phyloP scores from a whole-genome alignment of 2,113 vertebrate species.

The Danionella cerebrum region DNA sequence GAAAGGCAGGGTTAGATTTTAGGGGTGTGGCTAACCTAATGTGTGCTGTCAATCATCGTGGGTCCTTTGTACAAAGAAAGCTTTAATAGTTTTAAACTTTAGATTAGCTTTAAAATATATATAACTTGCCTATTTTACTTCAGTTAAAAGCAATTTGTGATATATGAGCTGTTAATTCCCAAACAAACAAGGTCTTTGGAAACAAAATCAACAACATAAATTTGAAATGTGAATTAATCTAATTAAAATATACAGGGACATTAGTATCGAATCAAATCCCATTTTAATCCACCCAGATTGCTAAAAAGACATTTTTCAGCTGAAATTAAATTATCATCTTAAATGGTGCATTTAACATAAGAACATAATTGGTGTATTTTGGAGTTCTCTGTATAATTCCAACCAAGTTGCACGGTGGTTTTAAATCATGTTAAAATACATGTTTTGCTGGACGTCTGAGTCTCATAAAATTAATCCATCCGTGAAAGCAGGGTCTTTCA shows the following conservation, averaged over 20 bases:
- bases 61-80: constrained; percentile 24
- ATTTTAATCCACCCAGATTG: neutral
- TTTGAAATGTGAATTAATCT: too few species aligned
- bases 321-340: neutral
- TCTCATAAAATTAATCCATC: constrained; percentile 32
- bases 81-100: too few species aligned
- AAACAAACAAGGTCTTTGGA: too few species aligned
- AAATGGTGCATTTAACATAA: neutral
- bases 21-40: constrained; percentile 13
- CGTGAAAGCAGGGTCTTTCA: constrained; percentile 31
- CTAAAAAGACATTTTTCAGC: neutral
- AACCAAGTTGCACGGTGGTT: neutral
- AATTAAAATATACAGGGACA: too few species aligned
- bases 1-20: constrained; percentile 22
- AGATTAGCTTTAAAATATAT: neutral
- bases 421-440: constrained; percentile 4
- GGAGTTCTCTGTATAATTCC: neutral
- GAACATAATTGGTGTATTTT: neutral
- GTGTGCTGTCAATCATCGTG: constrained; percentile 35
- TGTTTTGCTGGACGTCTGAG: constrained; percentile 14
- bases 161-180: too few species aligned
- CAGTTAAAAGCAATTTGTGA: too few species aligned
- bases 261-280: too few species aligned
- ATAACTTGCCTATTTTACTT: too few species aligned
- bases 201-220: too few species aligned